Evolutionary conservation across 2,113 vertebrate species (phyloP).

Genomic region (Echinops telfairi): DNA sequence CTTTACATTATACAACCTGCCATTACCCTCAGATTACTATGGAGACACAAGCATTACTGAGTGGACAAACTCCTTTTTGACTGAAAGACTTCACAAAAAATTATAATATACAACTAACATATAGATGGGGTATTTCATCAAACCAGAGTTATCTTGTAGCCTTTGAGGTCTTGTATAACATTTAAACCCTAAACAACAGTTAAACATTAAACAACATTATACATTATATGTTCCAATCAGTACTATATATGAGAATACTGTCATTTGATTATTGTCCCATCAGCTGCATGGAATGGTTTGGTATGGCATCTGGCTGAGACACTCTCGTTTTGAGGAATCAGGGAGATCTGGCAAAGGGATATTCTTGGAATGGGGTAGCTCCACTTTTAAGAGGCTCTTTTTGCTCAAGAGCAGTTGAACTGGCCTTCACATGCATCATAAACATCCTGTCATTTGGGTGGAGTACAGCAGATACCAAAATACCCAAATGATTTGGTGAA

Average conservation of each 20-base stretch:
- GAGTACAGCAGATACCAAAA: neutral
- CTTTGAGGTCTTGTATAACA: neutral
- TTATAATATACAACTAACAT: neutral
- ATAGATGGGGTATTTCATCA: neutral
- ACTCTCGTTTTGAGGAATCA: neutral
- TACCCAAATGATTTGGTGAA: neutral
- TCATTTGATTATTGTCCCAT: neutral
- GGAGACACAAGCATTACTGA: neutral
- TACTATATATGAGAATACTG: neutral
- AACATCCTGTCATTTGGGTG: conserved; percentile 3
- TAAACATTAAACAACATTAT: neutral
- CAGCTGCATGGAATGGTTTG: neutral
- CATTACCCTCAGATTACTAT: neutral
- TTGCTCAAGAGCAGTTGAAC: neutral
- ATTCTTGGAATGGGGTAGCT: neutral
- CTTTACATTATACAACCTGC: too few species aligned
- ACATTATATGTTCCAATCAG: neutral
- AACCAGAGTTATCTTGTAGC: neutral
- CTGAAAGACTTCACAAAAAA: neutral
- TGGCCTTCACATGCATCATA: neutral
- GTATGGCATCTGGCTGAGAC: too few species aligned
- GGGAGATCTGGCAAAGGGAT: neutral
- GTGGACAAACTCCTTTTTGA: neutral
- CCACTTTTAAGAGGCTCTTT: neutral
- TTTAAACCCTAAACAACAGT: neutral